These are phyloP conservation scores for Zoanthus solanderi DNA, from an alignment of 92 coral and sea anemone species.

Conservation along the genomic window DNA sequence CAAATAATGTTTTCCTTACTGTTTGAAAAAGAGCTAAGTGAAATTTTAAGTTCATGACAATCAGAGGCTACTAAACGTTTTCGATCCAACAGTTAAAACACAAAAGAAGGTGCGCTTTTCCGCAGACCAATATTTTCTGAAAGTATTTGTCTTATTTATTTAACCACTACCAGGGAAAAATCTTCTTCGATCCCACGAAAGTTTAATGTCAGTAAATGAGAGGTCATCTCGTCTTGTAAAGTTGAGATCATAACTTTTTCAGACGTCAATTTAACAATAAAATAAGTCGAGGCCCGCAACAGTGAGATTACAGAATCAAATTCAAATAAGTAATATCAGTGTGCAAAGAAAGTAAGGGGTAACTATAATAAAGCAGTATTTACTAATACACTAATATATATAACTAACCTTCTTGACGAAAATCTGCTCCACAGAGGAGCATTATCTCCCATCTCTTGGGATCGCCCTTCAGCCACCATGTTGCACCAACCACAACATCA, in stretches of 20 bases:
- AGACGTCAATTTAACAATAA: not conserved
- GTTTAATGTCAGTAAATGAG: not conserved
- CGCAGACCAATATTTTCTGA: not conserved
- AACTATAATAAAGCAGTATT: not conserved
- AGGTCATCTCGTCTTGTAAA: not conserved
- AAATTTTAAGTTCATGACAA: not conserved
- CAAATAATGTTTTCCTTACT: not conserved
- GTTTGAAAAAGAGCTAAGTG: not conserved
- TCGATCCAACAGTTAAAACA: no score
- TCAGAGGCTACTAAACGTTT: no score
- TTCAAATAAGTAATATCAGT: not conserved
- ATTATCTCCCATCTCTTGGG: constrained; percentile 44
- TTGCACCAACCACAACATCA: constrained; percentile 54
- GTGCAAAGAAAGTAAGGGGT: not conserved
- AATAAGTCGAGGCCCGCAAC: not conserved
- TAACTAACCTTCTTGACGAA: constrained; percentile 39
- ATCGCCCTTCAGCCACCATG: constrained; percentile 52
- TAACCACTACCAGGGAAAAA: not conserved
- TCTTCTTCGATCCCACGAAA: not conserved
- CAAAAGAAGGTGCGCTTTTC: no score
- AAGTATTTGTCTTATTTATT: not conserved
- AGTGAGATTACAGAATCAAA: not conserved
- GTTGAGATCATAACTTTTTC: not conserved
- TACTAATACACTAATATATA: not conserved
- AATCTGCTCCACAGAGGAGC: constrained; percentile 45